Evolutionary conservation across 2,797 vertebrate genomes (phyloP), one percentile per base, ranked within the genome.

Genomic region (Crax fasciolata): DNA sequence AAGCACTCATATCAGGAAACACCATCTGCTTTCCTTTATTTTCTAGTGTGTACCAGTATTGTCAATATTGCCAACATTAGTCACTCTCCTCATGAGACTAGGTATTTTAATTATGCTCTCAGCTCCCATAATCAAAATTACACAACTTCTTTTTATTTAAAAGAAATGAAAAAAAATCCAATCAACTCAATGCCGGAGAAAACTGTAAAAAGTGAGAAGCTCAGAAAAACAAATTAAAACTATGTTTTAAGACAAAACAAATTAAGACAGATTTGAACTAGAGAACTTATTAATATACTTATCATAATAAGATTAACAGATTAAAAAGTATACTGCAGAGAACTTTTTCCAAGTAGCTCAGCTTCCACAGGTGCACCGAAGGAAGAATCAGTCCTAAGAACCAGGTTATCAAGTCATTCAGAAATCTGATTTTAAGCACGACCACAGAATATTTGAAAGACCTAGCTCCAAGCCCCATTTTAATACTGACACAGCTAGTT

Each of bases 11-110:
- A 77, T 7, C 20, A 73, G 39, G 41, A 65, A 83, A 58, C 0
- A 1, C 79, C 82, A 94, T 92, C 91, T 96, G 91, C 32, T 92
- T 28, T 80, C 65, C 51, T 85, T 76, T 90, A 70, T 86, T 78
- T 78, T 70, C 70, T 89, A 63, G 72, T 3, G 13, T 46, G 61
- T 84, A 84, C 44, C 65, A 72, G 59, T 61, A 67, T 14, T 39
- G 16, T 17, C n/a, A 76, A 6, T 32, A 21, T 30, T 90, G 84
- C 78, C 87, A 90, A 74, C 67, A 74, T 94, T 91, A 93, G 61
- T 80, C 91, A 93, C 57, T 2, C 21, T 80, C 58, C 68, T 91
- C 78, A 87, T 79, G 91, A 83, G 85, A 74, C 1, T 51, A 57
- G 19, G 41, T 83, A 46, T 32, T 92, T 85, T 74, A 81, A 41